Evolutionary conservation across 2,797 vertebrate species (phyloP).

Genomic region (Chaetophractus vellerosus): DNA sequence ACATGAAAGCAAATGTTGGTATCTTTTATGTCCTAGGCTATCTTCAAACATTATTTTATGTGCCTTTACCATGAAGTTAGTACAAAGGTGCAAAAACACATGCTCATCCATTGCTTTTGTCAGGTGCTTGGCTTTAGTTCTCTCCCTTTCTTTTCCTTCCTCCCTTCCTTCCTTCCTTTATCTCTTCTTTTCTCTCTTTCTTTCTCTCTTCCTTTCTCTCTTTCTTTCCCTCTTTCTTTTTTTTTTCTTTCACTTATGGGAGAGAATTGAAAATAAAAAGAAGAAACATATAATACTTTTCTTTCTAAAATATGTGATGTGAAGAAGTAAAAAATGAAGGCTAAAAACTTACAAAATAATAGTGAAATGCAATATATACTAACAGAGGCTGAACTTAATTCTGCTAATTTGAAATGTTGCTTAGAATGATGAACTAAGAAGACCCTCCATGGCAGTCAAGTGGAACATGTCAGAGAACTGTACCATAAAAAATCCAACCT

Average conservation of each 20-base stretch:
- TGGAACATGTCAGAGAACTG: not conserved
- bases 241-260: not conserved
- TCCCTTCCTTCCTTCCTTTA: too few species aligned
- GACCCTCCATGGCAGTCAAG: not conserved
- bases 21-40: not conserved
- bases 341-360: constrained; percentile 11
- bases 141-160: too few species aligned
- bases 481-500: not conserved
- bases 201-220: too few species aligned
- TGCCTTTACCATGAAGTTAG: not conserved
- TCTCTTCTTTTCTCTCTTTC: too few species aligned
- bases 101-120: not conserved
- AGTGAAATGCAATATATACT: not conserved
- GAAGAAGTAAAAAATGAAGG: not conserved
- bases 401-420: not conserved
- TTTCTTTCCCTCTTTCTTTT: not conserved
- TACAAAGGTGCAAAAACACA: not conserved
- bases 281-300: not conserved
- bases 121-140: too few species aligned
- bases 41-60: not conserved
- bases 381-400: not conserved
- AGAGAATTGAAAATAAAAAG: not conserved
- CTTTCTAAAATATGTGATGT: not conserved
- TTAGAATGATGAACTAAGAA: not conserved
- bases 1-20: not conserved